Percentiles rank a stretch among this genome's conserved stretches.
Evolutionary conservation across 2,113 vertebrate species (phyloP).

Genomic region (Addax nasomaculatus): DNA sequence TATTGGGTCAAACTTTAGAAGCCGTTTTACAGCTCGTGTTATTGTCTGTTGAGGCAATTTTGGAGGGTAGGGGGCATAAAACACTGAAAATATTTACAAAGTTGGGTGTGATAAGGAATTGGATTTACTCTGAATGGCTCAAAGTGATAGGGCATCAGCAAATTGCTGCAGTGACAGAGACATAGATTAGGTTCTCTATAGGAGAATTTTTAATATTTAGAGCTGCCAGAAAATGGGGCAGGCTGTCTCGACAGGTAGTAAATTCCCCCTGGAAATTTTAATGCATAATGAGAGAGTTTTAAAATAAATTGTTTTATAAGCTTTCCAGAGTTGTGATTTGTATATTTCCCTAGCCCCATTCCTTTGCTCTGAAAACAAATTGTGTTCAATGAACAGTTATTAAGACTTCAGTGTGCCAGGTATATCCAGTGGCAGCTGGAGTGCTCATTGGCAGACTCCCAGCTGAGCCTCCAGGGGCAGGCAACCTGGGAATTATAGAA

Average conservation of each 20-base stretch:
- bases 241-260: neutral
- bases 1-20: neutral
- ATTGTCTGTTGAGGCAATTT: conserved; percentile 7
- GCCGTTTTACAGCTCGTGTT: neutral
- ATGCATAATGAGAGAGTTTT: neutral
- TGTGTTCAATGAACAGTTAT: neutral
- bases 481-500: neutral
- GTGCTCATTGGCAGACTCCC: neutral
- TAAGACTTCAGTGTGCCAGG: neutral
- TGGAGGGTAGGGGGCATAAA: neutral
- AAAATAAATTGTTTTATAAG: neutral
- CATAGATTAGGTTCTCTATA: neutral
- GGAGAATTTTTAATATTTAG: neutral
- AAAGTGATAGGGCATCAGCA: neutral
- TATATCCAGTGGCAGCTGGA: neutral
- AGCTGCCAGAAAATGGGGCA: neutral
- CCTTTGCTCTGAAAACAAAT: conserved; percentile 1
- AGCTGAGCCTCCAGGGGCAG: neutral
- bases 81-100: conserved; percentile 18
- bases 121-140: neutral
- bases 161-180: neutral
- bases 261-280: neutral
- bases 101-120: neutral
- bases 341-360: conserved; percentile 9
- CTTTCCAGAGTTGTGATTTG: conserved; percentile 16